Percentiles rank a stretch among this genome's conserved stretches.
phyloP scores from a whole-genome alignment of 2,113 vertebrate species.

The Toxotes chatareus region DNA sequence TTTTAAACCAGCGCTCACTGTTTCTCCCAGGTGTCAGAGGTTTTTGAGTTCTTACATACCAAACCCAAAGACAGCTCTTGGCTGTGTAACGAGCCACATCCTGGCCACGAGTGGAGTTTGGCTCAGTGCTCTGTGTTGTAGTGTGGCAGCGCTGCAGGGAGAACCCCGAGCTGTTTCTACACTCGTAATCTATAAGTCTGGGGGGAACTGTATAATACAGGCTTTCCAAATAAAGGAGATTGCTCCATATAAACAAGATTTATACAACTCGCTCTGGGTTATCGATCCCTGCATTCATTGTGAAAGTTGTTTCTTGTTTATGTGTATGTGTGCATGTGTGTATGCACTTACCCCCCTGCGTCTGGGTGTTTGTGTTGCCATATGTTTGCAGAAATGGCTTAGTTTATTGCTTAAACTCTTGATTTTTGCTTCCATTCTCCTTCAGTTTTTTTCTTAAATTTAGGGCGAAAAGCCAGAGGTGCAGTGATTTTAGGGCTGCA shows the following conservation, averaged over 20 bases:
- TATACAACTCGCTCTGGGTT: slow-evolving; percentile 74
- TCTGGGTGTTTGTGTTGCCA: slow-evolving; percentile 1
- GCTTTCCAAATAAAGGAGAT: slow-evolving; percentile 77
- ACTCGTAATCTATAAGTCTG: slow-evolving; percentile 68
- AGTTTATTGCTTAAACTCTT: background rate
- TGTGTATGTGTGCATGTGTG: slow-evolving; percentile 17
- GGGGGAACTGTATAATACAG: slow-evolving; percentile 78
- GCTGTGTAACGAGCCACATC: slow-evolving; percentile 38
- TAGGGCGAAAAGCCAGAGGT: background rate
- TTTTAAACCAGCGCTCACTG: too few relatives aligned
- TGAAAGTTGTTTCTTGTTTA: slow-evolving; percentile 48
- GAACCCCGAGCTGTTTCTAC: slow-evolving; percentile 43
- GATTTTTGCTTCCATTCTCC: background rate
- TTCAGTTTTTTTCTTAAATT: background rate
- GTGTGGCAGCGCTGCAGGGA: slow-evolving; percentile 27
- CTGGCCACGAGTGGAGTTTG: slow-evolving; percentile 33
- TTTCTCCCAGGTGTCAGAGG: slow-evolving; percentile 18
- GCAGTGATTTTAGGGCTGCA: background rate
- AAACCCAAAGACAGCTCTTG: slow-evolving; percentile 23
- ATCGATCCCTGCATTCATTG: slow-evolving; percentile 75
- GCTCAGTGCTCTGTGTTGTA: slow-evolving; percentile 45
- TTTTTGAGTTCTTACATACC: slow-evolving; percentile 7
- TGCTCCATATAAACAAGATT: slow-evolving; percentile 81
- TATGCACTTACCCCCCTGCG: background rate
- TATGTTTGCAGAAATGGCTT: slow-evolving; percentile 5